phyloP scores from a whole-genome alignment of 2,797 vertebrate genomes.

The Poliocrania exsul region DNA sequence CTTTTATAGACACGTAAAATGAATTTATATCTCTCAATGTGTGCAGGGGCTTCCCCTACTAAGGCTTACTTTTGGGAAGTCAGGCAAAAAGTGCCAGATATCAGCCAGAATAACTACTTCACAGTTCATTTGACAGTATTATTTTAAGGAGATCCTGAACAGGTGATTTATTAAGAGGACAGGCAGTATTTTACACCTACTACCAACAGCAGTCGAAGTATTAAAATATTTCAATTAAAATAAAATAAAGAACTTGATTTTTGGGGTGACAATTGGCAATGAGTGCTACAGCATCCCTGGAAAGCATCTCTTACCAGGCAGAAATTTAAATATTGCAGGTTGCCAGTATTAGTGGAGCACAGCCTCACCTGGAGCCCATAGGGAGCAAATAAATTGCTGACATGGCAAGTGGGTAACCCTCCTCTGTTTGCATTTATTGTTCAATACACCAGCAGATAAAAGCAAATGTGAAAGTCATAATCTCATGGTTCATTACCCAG shows the following conservation, averaged over 20 bases:
- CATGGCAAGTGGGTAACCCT: not conserved
- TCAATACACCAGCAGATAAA: not conserved
- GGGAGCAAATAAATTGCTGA: not conserved
- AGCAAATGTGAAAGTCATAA: not conserved
- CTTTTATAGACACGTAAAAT: not conserved
- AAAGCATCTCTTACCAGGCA: not conserved
- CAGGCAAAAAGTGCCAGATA: not conserved
- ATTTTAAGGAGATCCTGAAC: not conserved
- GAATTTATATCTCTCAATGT: not conserved
- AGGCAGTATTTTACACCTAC: not conserved
- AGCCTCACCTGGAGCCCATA: not conserved
- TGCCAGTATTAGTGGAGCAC: not conserved
- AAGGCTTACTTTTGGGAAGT: not conserved
- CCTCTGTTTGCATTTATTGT: not conserved
- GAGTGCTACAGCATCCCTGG: not conserved
- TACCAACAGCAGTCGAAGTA: not conserved
- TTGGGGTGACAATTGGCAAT: too few species aligned
- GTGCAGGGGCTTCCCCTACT: not conserved
- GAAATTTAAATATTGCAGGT: not conserved
- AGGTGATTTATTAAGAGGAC: not conserved
- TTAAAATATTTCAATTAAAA: not conserved
- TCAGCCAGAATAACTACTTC: not conserved
- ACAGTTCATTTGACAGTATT: not conserved
- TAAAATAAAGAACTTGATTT: not conserved
- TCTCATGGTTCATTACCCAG: not conserved